Conservation (phyloP, 2,888 invertebrate species). For the Helicoverpa assulta region DNA sequence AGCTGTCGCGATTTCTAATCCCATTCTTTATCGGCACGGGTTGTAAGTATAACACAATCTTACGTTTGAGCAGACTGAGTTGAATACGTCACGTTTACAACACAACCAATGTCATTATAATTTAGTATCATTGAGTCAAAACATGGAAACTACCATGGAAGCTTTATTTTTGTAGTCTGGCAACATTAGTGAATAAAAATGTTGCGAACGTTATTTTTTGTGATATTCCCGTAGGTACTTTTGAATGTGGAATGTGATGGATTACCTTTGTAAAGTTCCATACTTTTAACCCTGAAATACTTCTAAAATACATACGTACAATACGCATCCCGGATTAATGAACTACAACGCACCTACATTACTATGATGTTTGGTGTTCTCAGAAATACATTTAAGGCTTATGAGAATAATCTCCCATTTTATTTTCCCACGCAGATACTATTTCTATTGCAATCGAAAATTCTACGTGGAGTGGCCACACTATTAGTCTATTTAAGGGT, state of each 20-base stretch:
- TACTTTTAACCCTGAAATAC: not conserved
- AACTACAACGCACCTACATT: not conserved
- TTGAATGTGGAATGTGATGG: not conserved
- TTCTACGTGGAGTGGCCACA: conserved; percentile 7
- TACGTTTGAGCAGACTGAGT: conserved; percentile 43
- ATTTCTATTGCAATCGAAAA: conserved; percentile 22
- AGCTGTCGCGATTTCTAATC: no score
- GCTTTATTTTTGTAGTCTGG: conserved; percentile 20
- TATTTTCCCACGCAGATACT: not conserved
- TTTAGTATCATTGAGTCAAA: conserved; percentile 5
- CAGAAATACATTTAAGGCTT: not conserved
- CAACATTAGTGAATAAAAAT: conserved; percentile 18
- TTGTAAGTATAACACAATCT: conserved; percentile 23
- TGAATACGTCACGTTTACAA: conserved; percentile 27
- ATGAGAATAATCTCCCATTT: not conserved
- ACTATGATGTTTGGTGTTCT: not conserved
- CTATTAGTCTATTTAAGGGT: conserved; percentile 15
- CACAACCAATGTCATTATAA: conserved; percentile 53
- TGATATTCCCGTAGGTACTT: not conserved
- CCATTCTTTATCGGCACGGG: no score
- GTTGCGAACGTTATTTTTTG: not conserved
- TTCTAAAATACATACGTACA: not conserved
- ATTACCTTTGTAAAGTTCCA: not conserved
- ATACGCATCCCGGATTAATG: not conserved
- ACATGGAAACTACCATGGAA: conserved; percentile 28